A percentile compares a stretch with the other conserved stretches of the same genome.
These are phyloP conservation scores for Chondrosia reniformis DNA, from an alignment of 37 sponge, comb jelly and placozoan species.

Conservation along the genomic window DNA sequence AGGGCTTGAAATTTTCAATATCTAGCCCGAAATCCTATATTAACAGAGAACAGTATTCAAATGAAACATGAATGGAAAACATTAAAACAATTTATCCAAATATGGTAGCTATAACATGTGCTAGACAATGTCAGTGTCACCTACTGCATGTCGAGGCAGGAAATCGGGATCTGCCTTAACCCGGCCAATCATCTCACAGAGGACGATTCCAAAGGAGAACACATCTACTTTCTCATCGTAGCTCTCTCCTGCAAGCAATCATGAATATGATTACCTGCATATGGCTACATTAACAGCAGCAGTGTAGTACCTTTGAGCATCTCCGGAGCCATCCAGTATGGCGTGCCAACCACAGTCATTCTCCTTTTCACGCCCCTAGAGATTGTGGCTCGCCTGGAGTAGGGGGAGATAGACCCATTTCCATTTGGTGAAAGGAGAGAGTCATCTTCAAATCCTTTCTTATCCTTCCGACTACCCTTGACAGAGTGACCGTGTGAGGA, in stretches of 20 bases:
- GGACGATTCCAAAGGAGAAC: constrained; percentile 86
- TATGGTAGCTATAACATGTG: too few species aligned
- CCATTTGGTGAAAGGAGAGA: not conserved
- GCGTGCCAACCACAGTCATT: constrained; percentile 87
- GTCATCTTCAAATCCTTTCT: constrained; percentile 10
- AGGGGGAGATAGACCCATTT: not conserved
- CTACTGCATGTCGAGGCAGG: constrained; percentile 64
- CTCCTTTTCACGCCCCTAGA: constrained; percentile 28
- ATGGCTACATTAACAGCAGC: not conserved
- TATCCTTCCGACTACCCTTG: not conserved
- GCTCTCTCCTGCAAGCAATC: constrained; percentile 11
- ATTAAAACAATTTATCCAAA: too few species aligned
- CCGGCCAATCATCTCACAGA: constrained; percentile 84
- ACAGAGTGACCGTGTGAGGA: not conserved
- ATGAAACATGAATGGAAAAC: too few species aligned
- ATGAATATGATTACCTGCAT: not conserved
- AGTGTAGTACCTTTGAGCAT: constrained; percentile 71
- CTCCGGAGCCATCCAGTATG: constrained; percentile 96
- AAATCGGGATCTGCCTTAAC: constrained; percentile 86
- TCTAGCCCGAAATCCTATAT: constrained; percentile 74
- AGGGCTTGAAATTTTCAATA: constrained; percentile 23
- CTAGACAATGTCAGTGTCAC: too few species aligned
- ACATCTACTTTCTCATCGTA: constrained; percentile 89
- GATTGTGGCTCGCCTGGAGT: not conserved
- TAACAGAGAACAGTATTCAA: not conserved